These are phyloP conservation scores for Melitaea athalia DNA, from an alignment of 2,888 invertebrate genomes.

Conservation along the genomic window DNA sequence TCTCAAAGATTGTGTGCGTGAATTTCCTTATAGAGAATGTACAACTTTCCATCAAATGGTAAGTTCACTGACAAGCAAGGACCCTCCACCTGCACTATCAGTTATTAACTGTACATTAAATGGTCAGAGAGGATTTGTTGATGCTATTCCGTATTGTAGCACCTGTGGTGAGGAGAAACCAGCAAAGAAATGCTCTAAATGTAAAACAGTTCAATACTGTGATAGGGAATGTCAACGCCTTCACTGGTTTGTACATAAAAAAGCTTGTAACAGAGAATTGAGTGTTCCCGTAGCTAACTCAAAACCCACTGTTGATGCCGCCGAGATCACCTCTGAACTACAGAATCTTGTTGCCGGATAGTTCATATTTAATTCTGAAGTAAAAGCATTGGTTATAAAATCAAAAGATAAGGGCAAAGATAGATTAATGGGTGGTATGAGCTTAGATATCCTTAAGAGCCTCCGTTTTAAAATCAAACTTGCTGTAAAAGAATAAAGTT, in stretches of 20 bases:
- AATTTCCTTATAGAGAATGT: constrained; percentile 95
- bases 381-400: constrained; percentile 14
- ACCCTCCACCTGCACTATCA: constrained; percentile 86
- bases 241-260: constrained; percentile 96
- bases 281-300: constrained; percentile 60
- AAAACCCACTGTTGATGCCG: constrained; percentile 66
- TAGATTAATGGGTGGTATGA: neutral
- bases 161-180: constrained; percentile 95
- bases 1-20: constrained; percentile 92
- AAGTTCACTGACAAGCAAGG: constrained; percentile 87
- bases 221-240: constrained; percentile 96
- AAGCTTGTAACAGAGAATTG: constrained; percentile 87
- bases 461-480: neutral
- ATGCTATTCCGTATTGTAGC: constrained; percentile 86
- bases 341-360: constrained; percentile 77
- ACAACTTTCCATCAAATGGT: constrained; percentile 94
- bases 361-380: constrained; percentile 28
- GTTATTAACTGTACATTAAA: constrained; percentile 92
- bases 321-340: constrained; percentile 76
- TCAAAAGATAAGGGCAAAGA: neutral
- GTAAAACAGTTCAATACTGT: constrained; percentile 96
- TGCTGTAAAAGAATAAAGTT: too few species aligned
- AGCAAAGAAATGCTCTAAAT: constrained; percentile 96
- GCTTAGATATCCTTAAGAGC: neutral
- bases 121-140: constrained; percentile 91